These are phyloP conservation scores for Halocynthia roretzi DNA, from an alignment of 23 tunicate species.

Conservation along the genomic window DNA sequence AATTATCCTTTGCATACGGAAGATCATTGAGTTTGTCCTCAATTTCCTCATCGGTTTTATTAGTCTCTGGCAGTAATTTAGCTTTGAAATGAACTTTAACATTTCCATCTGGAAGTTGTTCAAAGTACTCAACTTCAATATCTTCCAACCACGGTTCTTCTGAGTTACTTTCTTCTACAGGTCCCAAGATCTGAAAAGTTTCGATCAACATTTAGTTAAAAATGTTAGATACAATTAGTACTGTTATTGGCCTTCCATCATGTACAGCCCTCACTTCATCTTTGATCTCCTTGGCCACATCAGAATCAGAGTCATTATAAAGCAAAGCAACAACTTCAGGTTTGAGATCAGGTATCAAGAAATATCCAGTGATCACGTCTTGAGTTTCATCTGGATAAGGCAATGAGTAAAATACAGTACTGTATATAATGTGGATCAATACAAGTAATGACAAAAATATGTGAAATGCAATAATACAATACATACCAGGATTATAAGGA, in stretches of 20 bases:
- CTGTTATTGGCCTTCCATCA: neutral
- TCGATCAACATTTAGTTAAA: neutral
- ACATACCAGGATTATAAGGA: neutral
- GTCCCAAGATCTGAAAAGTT: neutral
- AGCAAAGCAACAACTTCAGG: neutral
- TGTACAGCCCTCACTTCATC: neutral
- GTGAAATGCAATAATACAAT: slow-evolving; percentile 1
- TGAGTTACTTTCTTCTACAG: neutral
- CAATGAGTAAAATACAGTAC: neutral
- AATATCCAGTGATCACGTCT: slow-evolving; percentile 11
- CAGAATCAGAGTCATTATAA: slow-evolving; percentile 7
- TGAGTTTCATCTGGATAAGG: slow-evolving; percentile 1
- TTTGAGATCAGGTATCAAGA: neutral
- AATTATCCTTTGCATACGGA: neutral
- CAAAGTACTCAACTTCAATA: slow-evolving; percentile 50
- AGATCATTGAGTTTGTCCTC: slow-evolving; percentile 3
- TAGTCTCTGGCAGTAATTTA: slow-evolving; percentile 4
- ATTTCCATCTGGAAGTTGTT: slow-evolving; percentile 42
- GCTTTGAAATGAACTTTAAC: slow-evolving; percentile 21
- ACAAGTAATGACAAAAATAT: neutral
- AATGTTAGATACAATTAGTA: too few species aligned
- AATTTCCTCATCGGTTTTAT: slow-evolving; percentile 21
- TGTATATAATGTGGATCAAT: neutral
- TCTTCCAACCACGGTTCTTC: slow-evolving; percentile 21
- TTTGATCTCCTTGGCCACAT: slow-evolving; percentile 2